These are phyloP conservation scores for Mustela erminea DNA, from an alignment of 2,797 vertebrate genomes.

Conservation along the genomic window DNA sequence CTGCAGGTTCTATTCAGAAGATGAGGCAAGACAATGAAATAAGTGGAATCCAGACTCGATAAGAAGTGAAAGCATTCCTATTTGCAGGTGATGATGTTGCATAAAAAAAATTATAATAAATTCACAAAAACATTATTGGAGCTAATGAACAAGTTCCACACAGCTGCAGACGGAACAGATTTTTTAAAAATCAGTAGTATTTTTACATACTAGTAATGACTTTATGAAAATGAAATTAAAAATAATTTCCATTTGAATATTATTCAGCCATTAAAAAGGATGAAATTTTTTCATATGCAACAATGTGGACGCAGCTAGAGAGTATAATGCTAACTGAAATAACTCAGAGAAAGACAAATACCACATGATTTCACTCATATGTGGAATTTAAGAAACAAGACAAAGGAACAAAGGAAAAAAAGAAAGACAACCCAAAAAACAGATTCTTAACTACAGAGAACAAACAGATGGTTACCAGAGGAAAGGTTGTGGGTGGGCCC, in stretches of 20 bases:
- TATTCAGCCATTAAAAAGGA: not conserved
- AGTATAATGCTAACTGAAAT: not conserved
- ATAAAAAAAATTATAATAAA: not conserved
- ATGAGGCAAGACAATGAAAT: not conserved
- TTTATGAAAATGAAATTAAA: constrained; percentile 21
- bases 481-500: not conserved
- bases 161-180: not conserved
- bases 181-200: not conserved
- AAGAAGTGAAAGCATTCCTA: not conserved
- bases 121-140: not conserved
- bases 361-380: not conserved
- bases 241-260: not conserved
- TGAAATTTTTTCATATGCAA: not conserved
- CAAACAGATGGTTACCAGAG: not conserved
- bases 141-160: not conserved
- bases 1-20: not conserved
- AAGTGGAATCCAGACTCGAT: not conserved
- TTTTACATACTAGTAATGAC: not conserved
- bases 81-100: not conserved
- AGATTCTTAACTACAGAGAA: not conserved
- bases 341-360: not conserved
- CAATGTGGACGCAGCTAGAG: not conserved
- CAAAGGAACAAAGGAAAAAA: not conserved
- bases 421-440: not conserved
- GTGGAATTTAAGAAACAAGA: not conserved